Evolutionary conservation across 1,140 invertebrate genomes (phyloP).

Genomic region (Calycopis cecrops): DNA sequence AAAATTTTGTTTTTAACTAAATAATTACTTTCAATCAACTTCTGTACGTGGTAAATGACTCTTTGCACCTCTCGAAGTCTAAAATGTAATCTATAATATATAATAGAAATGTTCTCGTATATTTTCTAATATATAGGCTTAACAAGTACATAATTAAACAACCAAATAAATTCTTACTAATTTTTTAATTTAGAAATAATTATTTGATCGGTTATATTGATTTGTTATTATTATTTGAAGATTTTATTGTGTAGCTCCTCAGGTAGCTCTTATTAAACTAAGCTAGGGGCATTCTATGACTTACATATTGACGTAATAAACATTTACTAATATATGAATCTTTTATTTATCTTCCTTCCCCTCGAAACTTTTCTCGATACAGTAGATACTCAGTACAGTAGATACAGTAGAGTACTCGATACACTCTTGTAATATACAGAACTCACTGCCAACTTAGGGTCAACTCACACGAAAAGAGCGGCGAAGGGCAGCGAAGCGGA

Average conservation of each 20-base stretch:
- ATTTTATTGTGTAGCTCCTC: conserved; percentile 26
- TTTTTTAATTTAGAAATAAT: conserved; percentile 7
- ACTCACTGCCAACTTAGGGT: no score
- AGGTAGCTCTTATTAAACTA: conserved; percentile 21
- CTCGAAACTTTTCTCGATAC: no score
- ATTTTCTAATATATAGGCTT: not conserved
- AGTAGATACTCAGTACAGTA: no score
- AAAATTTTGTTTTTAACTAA: no score
- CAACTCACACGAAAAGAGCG: no score
- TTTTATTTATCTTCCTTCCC: not conserved
- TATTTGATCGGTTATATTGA: conserved; percentile 18
- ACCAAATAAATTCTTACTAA: conserved; percentile 25
- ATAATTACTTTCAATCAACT: no score
- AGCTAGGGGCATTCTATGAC: conserved; percentile 24
- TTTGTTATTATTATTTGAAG: conserved; percentile 33
- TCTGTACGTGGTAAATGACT: no score
- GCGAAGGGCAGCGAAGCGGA: no score
- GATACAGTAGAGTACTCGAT: no score
- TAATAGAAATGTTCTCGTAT: conserved; percentile 2
- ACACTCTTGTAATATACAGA: no score
- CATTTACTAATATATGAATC: conserved; percentile 24
- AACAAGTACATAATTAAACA: conserved; percentile 14
- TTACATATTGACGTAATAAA: conserved; percentile 29
- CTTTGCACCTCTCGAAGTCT: not conserved
- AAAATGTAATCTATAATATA: conserved; percentile 4